phyloP scores from a whole-genome alignment of 2,797 vertebrate species.

The Coregonus ussuriensis region DNA sequence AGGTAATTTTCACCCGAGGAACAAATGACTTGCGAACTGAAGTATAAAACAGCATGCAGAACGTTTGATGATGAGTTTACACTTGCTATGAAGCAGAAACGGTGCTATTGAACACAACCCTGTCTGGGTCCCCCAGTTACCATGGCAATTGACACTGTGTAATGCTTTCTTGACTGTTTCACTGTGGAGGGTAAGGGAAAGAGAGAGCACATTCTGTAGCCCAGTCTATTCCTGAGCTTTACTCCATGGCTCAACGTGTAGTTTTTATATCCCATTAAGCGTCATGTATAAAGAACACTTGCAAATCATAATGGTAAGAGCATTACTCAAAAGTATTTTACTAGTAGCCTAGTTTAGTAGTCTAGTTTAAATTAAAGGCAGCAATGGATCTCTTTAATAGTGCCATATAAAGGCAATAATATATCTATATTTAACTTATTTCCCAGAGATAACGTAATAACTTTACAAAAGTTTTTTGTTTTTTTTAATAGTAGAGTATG shows the following conservation, averaged over 20 bases:
- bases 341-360: neutral
- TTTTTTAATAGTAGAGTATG: neutral
- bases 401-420: neutral
- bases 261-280: conserved; percentile 2
- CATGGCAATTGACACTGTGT: conserved; percentile 75
- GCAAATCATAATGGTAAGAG: neutral
- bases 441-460: neutral
- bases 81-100: conserved; percentile 47
- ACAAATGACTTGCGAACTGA: conserved; percentile 8
- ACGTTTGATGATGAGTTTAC: conserved; percentile 37
- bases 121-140: conserved; percentile 66
- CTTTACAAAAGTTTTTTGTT: neutral
- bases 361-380: neutral
- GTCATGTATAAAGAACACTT: conserved; percentile 8
- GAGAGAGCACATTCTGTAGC: conserved; percentile 51
- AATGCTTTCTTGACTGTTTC: conserved; percentile 71
- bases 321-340: neutral
- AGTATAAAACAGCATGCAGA: conserved; percentile 19
- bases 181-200: conserved; percentile 49
- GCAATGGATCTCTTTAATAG: neutral
- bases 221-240: conserved; percentile 25
- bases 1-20: conserved; percentile 47
- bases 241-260: conserved; percentile 39
- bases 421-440: neutral
- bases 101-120: conserved; percentile 58